Base-by-base conservation (phyloP, 2,888 invertebrate genomes). In the Oligia strigilis region DNA sequence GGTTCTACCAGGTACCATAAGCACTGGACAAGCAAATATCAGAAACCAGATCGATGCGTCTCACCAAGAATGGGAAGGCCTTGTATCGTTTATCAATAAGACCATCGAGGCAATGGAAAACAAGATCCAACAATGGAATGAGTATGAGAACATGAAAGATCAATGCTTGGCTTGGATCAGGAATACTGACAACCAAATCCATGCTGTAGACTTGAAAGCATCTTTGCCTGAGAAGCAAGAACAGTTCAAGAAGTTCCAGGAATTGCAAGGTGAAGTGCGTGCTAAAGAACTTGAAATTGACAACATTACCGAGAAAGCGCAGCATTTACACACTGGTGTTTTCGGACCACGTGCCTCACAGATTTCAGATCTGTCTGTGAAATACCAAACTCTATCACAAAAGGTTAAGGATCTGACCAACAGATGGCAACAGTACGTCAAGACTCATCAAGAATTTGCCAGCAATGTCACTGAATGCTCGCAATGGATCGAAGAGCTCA, bases 261-360 rank as follows among this genome's bases (percentile, higher is more conserved):
- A 97, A 49, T 94, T 99, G 52, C 99, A 99, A 96, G 99, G 99
- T 71, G 99, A 99, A 96, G 98, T 99, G 1, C 97, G 98, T 69
- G 99, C 99, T 5, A 99, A 99, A 92, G 99, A 99, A 95, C 95
- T 99, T 19, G 99, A 99, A 96, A 99, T 99, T 79, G 99, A 99
- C 91, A 98, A 98, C 75, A 98, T 99, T 0, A 99, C 99, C 43
- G 99, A 99, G 94, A 98, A 98, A 87, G 99, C 99, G 0, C 99
- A 99, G 92, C 98, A 98, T 85, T 95, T 99, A 19, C 98, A 98
- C 83, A 98, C 98, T 86, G 98, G 98, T 19, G 97, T 98, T 1
- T 95, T 98, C 29, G 98, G 98, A 76, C 98, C 98, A 6, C 98
- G 99, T 71, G 97, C 98, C 66, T 98, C 99, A 1, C 98, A 99